Conservation (phyloP, 2,113 vertebrate genomes). For the Bambusicola thoracicus region DNA sequence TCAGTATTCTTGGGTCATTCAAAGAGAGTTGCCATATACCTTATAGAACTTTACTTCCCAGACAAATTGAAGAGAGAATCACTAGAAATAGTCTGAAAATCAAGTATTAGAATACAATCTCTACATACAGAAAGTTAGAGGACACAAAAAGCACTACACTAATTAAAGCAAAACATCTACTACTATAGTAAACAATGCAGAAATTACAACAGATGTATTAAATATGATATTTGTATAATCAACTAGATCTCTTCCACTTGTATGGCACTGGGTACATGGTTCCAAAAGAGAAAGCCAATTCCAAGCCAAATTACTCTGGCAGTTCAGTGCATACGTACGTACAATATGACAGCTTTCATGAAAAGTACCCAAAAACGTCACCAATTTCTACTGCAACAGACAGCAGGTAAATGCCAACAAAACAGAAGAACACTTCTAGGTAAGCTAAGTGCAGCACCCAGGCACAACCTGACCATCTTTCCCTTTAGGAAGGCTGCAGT, state of each 20-base stretch:
- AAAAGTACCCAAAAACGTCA: neutral
- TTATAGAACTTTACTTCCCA: neutral
- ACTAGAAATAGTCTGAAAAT: neutral
- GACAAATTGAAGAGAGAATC: neutral
- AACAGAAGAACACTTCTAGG: neutral
- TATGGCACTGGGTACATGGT: rapidly evolving
- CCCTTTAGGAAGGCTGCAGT: neutral
- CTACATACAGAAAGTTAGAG: neutral
- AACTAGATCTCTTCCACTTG: neutral
- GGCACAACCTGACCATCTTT: neutral
- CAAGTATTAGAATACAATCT: neutral
- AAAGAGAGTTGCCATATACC: neutral
- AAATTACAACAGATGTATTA: neutral
- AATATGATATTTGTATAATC: neutral
- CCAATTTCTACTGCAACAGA: rapidly evolving
- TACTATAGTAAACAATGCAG: neutral
- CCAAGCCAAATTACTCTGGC: neutral
- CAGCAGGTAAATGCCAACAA: neutral
- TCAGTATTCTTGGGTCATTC: neutral
- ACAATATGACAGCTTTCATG: neutral
- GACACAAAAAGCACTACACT: neutral
- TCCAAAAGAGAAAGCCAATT: neutral
- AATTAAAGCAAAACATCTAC: neutral
- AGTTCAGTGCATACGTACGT: neutral
- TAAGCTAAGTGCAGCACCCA: neutral